These are phyloP conservation scores for Solenodon paradoxus DNA, from an alignment of 2,113 vertebrate species.

Conservation along the genomic window DNA sequence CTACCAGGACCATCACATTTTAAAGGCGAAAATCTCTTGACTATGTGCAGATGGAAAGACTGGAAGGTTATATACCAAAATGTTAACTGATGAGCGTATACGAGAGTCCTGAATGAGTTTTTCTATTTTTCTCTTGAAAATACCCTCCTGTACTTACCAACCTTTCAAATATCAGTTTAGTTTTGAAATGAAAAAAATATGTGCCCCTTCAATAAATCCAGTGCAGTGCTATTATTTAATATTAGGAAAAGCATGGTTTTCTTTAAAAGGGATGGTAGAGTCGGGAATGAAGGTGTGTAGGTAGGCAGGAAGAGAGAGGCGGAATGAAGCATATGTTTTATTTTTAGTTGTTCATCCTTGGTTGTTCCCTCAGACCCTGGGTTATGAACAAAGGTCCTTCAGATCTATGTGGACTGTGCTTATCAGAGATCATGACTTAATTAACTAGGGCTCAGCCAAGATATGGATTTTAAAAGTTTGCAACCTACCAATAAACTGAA, in stretches of 20 bases:
- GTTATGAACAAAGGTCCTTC: too few relatives aligned
- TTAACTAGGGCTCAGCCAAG: too few relatives aligned
- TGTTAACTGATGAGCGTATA: background rate
- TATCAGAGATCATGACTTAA: too few relatives aligned
- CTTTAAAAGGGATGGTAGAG: too few relatives aligned
- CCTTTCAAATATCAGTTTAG: background rate
- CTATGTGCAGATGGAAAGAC: background rate
- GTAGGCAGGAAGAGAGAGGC: too few relatives aligned
- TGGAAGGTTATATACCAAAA: background rate
- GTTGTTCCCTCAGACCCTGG: too few relatives aligned
- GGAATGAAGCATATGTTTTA: too few relatives aligned
- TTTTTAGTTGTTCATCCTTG: too few relatives aligned
- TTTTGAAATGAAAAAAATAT: background rate
- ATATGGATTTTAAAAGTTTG: background rate
- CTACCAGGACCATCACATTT: slow-evolving; percentile 14
- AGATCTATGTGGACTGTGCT: too few relatives aligned
- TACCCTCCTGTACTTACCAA: background rate
- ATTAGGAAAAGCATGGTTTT: too few relatives aligned
- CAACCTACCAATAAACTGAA: background rate
- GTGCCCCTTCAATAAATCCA: background rate
- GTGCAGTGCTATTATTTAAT: background rate
- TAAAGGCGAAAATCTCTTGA: slow-evolving; percentile 47
- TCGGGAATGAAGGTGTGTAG: too few relatives aligned
- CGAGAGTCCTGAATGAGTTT: background rate
- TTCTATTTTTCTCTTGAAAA: background rate